Base-by-base conservation (phyloP, 2,113 vertebrate species). In the Hydrolagus affinis region DNA sequence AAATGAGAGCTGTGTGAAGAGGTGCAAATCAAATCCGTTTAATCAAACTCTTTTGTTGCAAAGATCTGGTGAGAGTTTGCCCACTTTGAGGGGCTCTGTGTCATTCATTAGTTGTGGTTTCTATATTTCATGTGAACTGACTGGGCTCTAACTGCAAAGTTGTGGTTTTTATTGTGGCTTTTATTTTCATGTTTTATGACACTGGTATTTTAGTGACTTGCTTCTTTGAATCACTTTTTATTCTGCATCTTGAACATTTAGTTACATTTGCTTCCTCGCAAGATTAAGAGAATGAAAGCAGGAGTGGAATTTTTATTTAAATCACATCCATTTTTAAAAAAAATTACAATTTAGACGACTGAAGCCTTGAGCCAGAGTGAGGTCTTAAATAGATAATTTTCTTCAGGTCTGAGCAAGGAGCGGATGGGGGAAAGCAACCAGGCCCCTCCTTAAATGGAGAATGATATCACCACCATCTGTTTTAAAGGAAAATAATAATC, bases 161-260 rank as follows among this genome's bases (percentile, higher is more conserved):
- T 83, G 78, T 83, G 78, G 78, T 66, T 83, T 66, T 30, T 23
- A n/a, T 83, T 83, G 59, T 28, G 62, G 28, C 59, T 83, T 66
- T 64, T 80, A 80, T 62, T 32, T 83, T 68, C 66, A 57, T 64
- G 14, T 80, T 80, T 15, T 28, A 9, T 64, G 30, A 32, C 21
- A 21, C 60, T 83, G 15, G 25, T 2, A 17, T 32, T 32, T 83
- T 68, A 15, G 78, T 83, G 78, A 62, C 32, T 83, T 75, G 28
- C 78, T 83, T 21, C 30, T 83, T 83, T 83, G 44, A 44, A 44
- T 44, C 1, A 12, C 32, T 77, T 83, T 32, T 11, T 83, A 17
- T 68, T 9, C 59, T 64, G 78, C 11, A 30, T 66, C 28, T 83
- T 66, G 10, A 3, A 3, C 78, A 83, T 66, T 10, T 83, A 75